Conservation (phyloP, 2,888 invertebrate species). For the Tenthredo distinguenda region DNA sequence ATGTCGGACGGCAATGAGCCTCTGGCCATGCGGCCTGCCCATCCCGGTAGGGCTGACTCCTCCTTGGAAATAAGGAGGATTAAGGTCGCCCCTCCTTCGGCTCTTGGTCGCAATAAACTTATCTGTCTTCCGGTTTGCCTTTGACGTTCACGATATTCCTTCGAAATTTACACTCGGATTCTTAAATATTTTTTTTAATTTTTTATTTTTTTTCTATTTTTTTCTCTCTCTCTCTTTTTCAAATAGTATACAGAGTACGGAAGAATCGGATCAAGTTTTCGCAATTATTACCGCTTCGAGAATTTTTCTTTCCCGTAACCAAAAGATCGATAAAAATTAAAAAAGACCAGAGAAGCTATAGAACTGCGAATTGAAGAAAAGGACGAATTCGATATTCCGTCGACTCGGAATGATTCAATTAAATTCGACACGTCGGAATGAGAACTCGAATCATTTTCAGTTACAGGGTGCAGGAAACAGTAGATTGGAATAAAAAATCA, state of each 20-base stretch:
- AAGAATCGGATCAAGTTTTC: too few species aligned
- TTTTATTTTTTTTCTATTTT: not conserved
- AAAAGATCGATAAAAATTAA: too few species aligned
- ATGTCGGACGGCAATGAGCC: constrained; percentile 60
- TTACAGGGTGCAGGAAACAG: too few species aligned
- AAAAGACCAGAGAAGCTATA: too few species aligned
- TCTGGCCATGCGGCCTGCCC: constrained; percentile 31
- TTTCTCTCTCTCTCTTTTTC: not conserved
- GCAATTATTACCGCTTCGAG: not conserved
- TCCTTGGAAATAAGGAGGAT: constrained; percentile 51
- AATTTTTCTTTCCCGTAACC: not conserved
- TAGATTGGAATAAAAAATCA: not conserved
- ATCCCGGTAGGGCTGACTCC: constrained; percentile 39
- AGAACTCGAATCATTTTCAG: too few species aligned
- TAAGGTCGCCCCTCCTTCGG: constrained; percentile 43
- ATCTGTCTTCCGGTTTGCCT: constrained; percentile 38
- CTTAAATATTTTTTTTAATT: not conserved
- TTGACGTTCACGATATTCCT: constrained; percentile 27
- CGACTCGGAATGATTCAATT: not conserved
- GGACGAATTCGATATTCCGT: not conserved
- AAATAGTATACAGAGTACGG: not conserved
- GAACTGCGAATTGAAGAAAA: too few species aligned
- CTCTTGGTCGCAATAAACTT: constrained; percentile 44
- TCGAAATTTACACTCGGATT: not conserved
- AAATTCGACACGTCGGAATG: too few species aligned